Conservation (phyloP, 2,113 vertebrate genomes). For the Syngnathus scovelli region DNA sequence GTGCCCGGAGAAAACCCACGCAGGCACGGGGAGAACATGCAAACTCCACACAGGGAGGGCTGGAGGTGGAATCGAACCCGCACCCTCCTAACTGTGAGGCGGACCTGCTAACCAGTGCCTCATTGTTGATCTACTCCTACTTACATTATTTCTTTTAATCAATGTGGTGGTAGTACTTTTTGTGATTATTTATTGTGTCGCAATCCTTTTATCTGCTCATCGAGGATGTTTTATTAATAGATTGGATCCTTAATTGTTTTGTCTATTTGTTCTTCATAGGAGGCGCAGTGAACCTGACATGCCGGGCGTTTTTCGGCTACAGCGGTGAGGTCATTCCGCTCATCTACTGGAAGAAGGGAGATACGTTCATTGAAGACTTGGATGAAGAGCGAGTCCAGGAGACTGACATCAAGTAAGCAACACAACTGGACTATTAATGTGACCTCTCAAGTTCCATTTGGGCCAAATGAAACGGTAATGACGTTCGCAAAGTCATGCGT, state of each 20-base stretch:
- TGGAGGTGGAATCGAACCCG: too few relatives aligned
- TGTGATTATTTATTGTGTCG: too few relatives aligned
- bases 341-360: constrained; percentile 99
- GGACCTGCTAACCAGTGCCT: too few relatives aligned
- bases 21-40: too few relatives aligned
- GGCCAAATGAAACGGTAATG: neutral
- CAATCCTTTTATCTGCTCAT: neutral
- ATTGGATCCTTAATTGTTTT: constrained; percentile 33
- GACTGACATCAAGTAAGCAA: constrained; percentile 92
- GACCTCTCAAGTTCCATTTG: neutral
- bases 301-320: constrained; percentile 95
- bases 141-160: too few relatives aligned
- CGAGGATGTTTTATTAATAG: neutral
- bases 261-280: constrained; percentile 73
- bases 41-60: too few relatives aligned
- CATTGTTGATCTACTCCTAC: too few relatives aligned
- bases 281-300: constrained; percentile 87
- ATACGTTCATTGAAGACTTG: constrained; percentile 98
- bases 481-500: neutral
- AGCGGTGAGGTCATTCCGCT: constrained; percentile 94
- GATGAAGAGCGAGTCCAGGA: constrained; percentile 93
- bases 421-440: neutral
- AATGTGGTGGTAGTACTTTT: too few relatives aligned
- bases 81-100: too few relatives aligned
- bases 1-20: too few relatives aligned